phyloP scores from a whole-genome alignment of 1,140 invertebrate genomes.

The Thalassaphorura encarpata region DNA sequence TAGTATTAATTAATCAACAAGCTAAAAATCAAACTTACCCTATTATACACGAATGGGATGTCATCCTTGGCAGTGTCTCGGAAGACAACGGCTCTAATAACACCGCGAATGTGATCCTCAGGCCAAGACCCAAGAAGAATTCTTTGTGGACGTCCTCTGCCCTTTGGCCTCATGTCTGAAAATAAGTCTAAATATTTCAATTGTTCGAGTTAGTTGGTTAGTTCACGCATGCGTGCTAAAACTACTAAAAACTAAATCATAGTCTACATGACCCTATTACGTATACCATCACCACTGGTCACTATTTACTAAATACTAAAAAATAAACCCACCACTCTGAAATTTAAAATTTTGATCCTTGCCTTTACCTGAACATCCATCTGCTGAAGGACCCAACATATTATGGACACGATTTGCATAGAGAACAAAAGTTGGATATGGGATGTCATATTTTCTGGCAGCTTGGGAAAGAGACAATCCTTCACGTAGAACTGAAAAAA shows the following conservation, averaged over 20 bases:
- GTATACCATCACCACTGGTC: too few species aligned
- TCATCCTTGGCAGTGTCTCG: slow-evolving; percentile 71
- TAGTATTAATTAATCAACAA: neutral
- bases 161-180: slow-evolving; percentile 76
- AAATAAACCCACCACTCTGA: too few species aligned
- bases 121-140: slow-evolving; percentile 83
- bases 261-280: too few species aligned
- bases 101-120: slow-evolving; percentile 79
- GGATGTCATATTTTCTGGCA: slow-evolving; percentile 83
- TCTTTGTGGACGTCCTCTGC: slow-evolving; percentile 73
- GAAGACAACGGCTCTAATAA: slow-evolving; percentile 83
- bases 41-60: slow-evolving; percentile 45
- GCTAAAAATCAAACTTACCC: slow-evolving; percentile 32
- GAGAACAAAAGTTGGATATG: slow-evolving; percentile 86
- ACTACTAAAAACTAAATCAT: too few species aligned
- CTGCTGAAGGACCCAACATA: slow-evolving; percentile 78
- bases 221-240: too few species aligned
- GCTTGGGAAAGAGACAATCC: slow-evolving; percentile 79
- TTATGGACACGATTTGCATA: slow-evolving; percentile 88
- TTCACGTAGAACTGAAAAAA: slow-evolving; percentile 80
- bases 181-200: too few species aligned
- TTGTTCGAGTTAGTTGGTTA: too few species aligned
- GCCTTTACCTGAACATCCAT: slow-evolving; percentile 65
- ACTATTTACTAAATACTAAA: too few species aligned
- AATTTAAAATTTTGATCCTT: neutral